These are phyloP conservation scores for Cnemophilus loriae DNA, from an alignment of 2,113 vertebrate genomes.

Conservation along the genomic window DNA sequence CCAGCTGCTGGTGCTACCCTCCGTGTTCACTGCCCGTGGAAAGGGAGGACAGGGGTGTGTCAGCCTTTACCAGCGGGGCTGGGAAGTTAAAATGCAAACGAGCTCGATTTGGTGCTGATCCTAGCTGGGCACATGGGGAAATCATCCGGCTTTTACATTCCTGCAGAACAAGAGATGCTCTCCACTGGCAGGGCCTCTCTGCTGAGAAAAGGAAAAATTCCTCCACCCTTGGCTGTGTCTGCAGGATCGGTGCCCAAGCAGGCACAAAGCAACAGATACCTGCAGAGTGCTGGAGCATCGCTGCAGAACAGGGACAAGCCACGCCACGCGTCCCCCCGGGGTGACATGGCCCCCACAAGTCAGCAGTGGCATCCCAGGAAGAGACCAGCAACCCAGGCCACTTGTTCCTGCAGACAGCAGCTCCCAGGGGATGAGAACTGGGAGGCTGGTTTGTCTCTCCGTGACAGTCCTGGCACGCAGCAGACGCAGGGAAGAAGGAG, in stretches of 20 bases:
- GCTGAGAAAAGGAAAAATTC: not conserved
- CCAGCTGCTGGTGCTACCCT: not conserved
- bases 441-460: not conserved
- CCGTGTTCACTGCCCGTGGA: accelerated
- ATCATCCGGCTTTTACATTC: not conserved
- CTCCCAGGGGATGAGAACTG: not conserved
- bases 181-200: not conserved
- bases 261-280: not conserved
- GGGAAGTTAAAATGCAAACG: not conserved
- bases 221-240: not conserved
- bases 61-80: not conserved
- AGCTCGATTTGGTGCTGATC: not conserved
- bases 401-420: not conserved
- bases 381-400: not conserved
- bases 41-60: not conserved
- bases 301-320: not conserved
- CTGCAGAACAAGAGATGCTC: not conserved
- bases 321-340: accelerated
- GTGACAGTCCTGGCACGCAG: not conserved
- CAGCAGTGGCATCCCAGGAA: not conserved
- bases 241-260: not conserved
- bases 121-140: not conserved
- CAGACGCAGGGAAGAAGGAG: not conserved
- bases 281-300: not conserved
- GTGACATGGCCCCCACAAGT: not conserved